Conservation (phyloP, 2,797 vertebrate species). For the Corythornis leucogaster region DNA sequence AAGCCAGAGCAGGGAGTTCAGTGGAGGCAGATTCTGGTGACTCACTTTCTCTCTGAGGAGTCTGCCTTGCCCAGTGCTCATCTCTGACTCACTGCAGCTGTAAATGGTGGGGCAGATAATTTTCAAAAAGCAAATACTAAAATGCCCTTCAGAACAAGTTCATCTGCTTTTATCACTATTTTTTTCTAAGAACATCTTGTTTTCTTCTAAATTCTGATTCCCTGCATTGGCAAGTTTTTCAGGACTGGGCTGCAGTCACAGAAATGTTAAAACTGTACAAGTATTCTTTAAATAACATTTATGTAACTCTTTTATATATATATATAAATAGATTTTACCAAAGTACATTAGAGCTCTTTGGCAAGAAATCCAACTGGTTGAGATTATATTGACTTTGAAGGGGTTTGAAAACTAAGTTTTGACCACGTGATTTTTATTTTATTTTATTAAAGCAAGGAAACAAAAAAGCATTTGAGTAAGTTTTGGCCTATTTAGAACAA, state of each 20-base stretch:
- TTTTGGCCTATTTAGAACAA: not conserved
- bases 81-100: conserved; percentile 35
- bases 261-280: not conserved
- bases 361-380: not conserved
- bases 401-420: not conserved
- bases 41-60: conserved; percentile 24
- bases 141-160: conserved; percentile 14
- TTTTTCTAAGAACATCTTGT: conserved; percentile 9
- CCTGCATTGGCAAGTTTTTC: not conserved
- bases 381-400: not conserved
- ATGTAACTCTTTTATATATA: not conserved
- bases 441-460: not conserved
- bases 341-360: not conserved
- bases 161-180: not conserved
- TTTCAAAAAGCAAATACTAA: conserved; percentile 13
- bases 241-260: not conserved
- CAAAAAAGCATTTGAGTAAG: not conserved
- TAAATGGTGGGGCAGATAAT: not conserved
- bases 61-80: not conserved
- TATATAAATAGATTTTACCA: not conserved
- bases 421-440: not conserved
- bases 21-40: conserved; percentile 10
- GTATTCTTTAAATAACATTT: not conserved
- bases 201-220: not conserved
- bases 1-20: not conserved